A percentile compares a stretch with the other conserved stretches of the same genome.
Evolutionary conservation across 2,113 vertebrate species (phyloP).

Genomic region (Pelmatolapia mariae): DNA sequence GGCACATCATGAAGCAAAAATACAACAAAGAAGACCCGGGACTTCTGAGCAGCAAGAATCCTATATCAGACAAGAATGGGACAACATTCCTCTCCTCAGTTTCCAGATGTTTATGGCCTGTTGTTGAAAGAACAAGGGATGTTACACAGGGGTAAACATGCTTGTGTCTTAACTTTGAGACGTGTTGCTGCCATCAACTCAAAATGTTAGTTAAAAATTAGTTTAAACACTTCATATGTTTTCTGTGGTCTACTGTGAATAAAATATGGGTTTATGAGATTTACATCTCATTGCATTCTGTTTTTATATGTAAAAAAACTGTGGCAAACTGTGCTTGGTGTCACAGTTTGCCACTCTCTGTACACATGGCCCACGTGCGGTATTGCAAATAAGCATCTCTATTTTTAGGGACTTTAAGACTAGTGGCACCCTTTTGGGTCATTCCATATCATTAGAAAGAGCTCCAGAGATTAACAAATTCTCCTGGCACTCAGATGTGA

Average conservation of each 20-base stretch:
- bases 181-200: not conserved
- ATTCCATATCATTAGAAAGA: constrained; percentile 49
- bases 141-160: not conserved
- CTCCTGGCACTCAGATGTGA: constrained; percentile 25
- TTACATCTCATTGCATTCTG: not conserved
- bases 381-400: constrained; percentile 51
- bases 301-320: not conserved
- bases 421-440: constrained; percentile 27
- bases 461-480: constrained; percentile 46
- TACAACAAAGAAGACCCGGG: not conserved
- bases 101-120: too few species aligned
- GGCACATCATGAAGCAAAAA: not conserved
- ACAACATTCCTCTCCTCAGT: too few species aligned
- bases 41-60: not conserved
- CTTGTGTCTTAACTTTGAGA: not conserved
- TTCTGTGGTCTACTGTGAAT: not conserved
- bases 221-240: not conserved
- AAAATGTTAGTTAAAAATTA: not conserved
- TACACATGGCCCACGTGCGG: constrained; percentile 20
- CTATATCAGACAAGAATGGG: too few species aligned
- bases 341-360: constrained; percentile 33
- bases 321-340: not conserved
- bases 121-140: not conserved
- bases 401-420: constrained; percentile 41
- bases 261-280: not conserved